A percentile compares a stretch with the other conserved stretches of the same genome.
Evolutionary conservation across 1,140 invertebrate species (phyloP).

Genomic region (Stegodyphus mimosarum): DNA sequence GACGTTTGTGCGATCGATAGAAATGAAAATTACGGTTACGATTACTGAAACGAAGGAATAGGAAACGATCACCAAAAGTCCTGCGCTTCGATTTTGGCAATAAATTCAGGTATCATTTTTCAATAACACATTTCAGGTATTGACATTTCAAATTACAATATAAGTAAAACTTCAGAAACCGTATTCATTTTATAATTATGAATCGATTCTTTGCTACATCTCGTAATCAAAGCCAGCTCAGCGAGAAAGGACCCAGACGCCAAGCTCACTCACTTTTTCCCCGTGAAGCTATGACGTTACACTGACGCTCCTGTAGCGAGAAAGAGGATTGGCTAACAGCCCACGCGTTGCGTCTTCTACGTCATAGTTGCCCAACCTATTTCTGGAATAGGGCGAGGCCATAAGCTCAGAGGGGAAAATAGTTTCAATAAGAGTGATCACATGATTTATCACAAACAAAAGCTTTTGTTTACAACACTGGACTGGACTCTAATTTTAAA

Average conservation of each 20-base stretch:
- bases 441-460: too few relatives aligned
- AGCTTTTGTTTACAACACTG: too few relatives aligned
- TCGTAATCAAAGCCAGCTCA: neutral
- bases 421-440: too few relatives aligned
- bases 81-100: too few relatives aligned
- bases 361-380: conserved; percentile 3
- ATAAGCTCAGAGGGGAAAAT: neutral
- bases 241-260: neutral
- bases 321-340: conserved; percentile 6
- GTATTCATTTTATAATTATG: too few relatives aligned
- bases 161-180: too few relatives aligned
- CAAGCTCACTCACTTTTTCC: neutral
- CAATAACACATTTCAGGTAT: too few relatives aligned
- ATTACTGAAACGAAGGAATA: neutral
- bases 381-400: neutral
- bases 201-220: too few relatives aligned
- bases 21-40: conserved; percentile 28
- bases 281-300: conserved; percentile 28
- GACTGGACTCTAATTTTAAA: too few relatives aligned
- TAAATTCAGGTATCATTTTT: too few relatives aligned
- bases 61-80: too few relatives aligned
- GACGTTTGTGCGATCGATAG: conserved; percentile 29
- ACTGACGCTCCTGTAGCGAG: conserved; percentile 3
- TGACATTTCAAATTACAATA: too few relatives aligned
- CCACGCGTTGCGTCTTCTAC: conserved; percentile 48